Conservation (phyloP, 2,797 vertebrate genomes). For the Epinephelus coioides region DNA sequence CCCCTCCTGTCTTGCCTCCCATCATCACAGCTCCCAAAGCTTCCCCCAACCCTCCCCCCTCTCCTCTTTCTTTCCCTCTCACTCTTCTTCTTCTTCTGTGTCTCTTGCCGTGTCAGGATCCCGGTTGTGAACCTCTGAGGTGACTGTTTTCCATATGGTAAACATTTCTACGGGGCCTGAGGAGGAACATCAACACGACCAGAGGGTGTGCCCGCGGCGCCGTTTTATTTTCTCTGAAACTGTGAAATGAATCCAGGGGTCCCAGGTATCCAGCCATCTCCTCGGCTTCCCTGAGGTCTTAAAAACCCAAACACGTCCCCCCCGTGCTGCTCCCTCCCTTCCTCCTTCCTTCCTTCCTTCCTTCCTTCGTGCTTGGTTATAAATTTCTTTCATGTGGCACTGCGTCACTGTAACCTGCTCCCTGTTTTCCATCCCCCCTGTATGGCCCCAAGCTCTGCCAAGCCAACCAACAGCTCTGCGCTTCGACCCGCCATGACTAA, state of each 20-base stretch:
- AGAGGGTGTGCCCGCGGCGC: slow-evolving; percentile 65
- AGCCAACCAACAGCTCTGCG: slow-evolving; percentile 42
- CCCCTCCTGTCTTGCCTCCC: slow-evolving; percentile 40
- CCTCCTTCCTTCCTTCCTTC: neutral
- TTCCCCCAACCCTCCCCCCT: slow-evolving; percentile 18
- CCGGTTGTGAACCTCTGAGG: slow-evolving; percentile 90
- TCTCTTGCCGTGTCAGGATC: slow-evolving; percentile 83
- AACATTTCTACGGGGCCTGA: slow-evolving; percentile 77
- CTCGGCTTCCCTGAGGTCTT: slow-evolving; percentile 71
- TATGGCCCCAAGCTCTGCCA: slow-evolving; percentile 64
- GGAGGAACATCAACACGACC: slow-evolving; percentile 72
- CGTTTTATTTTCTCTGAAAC: slow-evolving; percentile 79
- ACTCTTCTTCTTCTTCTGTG: slow-evolving; percentile 50
- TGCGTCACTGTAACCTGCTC: slow-evolving; percentile 69
- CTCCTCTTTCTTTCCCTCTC: slow-evolving; percentile 25
- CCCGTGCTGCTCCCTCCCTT: slow-evolving; percentile 37
- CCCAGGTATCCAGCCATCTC: slow-evolving; percentile 78
- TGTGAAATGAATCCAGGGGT: slow-evolving; percentile 83
- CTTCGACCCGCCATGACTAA: slow-evolving; percentile 73
- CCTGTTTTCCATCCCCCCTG: slow-evolving; percentile 55
- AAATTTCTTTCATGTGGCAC: slow-evolving; percentile 69
- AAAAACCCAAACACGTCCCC: slow-evolving; percentile 59
- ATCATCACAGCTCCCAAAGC: slow-evolving; percentile 47
- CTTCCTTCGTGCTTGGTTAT: slow-evolving; percentile 51
- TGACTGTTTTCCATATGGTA: slow-evolving; percentile 78